Conservation (phyloP, 1,140 invertebrate genomes). For the Leptinotarsa undecemlineata region DNA sequence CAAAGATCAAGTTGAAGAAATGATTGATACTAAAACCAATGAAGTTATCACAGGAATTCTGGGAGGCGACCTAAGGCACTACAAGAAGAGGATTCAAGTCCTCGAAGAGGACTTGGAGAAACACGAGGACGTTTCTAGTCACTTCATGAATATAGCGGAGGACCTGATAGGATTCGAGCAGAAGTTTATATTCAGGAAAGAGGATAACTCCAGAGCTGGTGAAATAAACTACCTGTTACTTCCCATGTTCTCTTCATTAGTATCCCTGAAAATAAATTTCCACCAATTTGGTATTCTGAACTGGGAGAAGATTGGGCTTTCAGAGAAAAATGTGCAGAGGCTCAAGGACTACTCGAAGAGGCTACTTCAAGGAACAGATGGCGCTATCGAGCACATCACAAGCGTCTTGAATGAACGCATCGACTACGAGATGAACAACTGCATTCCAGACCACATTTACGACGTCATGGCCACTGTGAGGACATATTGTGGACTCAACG, state of each 20-base stretch:
- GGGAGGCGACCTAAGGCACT: not conserved
- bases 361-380: not conserved
- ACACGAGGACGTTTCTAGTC: not conserved
- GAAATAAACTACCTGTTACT: not conserved
- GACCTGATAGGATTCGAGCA: not conserved
- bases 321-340: not conserved
- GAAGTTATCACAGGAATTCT: slow-evolving; percentile 10
- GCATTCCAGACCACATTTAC: not conserved
- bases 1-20: slow-evolving; percentile 1
- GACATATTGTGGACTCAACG: not conserved
- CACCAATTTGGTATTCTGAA: not conserved
- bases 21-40: slow-evolving; percentile 8
- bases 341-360: not conserved
- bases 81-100: not conserved
- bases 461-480: not conserved
- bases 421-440: not conserved
- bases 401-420: not conserved
- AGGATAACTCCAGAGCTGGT: not conserved
- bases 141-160: not conserved
- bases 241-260: not conserved
- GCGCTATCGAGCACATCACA: not conserved
- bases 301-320: not conserved
- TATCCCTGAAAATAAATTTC: not conserved
- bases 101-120: not conserved
- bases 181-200: slow-evolving; percentile 2